Percentiles rank a stretch among this genome's conserved stretches.
phyloP scores from a whole-genome alignment of 1,140 invertebrate species.

The Chrysomallon squamiferum region DNA sequence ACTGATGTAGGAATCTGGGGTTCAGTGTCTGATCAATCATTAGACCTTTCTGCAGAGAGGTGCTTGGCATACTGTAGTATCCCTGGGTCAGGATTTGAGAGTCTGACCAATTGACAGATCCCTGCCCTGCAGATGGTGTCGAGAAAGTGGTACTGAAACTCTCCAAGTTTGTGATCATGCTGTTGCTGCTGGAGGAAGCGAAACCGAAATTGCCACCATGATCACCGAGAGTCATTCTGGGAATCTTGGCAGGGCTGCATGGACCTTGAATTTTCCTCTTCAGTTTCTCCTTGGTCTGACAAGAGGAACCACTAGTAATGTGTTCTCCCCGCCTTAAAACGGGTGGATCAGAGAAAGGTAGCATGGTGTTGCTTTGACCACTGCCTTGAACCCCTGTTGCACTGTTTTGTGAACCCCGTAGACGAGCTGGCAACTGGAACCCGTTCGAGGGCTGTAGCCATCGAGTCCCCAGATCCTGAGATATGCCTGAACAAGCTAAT shows the following conservation, averaged over 20 bases:
- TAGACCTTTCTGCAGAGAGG: neutral
- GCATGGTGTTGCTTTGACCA: neutral
- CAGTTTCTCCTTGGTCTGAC: slow-evolving; percentile 43
- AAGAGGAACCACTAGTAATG: slow-evolving; percentile 10
- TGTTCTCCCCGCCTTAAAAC: slow-evolving; percentile 13
- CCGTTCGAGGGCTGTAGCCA: slow-evolving; percentile 6
- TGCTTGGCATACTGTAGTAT: neutral
- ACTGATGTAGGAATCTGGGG: neutral
- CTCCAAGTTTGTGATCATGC: neutral
- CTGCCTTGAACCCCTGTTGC: neutral
- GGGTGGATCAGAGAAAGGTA: slow-evolving; percentile 14
- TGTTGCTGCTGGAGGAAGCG: neutral
- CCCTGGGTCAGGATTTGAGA: neutral
- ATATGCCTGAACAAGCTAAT: neutral
- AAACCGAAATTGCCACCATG: slow-evolving; percentile 7
- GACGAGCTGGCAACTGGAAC: neutral
- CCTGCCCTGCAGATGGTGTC: slow-evolving; percentile 7
- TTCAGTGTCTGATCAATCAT: neutral
- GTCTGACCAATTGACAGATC: slow-evolving; percentile 4
- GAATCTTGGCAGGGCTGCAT: slow-evolving; percentile 46
- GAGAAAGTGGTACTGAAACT: neutral
- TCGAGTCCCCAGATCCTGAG: slow-evolving; percentile 1
- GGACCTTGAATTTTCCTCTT: slow-evolving; percentile 53
- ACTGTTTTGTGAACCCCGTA: neutral
- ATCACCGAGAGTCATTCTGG: slow-evolving; percentile 27